These are phyloP conservation scores for Philypnodon macrostomus DNA, from an alignment of 2,797 vertebrate genomes.

Conservation along the genomic window DNA sequence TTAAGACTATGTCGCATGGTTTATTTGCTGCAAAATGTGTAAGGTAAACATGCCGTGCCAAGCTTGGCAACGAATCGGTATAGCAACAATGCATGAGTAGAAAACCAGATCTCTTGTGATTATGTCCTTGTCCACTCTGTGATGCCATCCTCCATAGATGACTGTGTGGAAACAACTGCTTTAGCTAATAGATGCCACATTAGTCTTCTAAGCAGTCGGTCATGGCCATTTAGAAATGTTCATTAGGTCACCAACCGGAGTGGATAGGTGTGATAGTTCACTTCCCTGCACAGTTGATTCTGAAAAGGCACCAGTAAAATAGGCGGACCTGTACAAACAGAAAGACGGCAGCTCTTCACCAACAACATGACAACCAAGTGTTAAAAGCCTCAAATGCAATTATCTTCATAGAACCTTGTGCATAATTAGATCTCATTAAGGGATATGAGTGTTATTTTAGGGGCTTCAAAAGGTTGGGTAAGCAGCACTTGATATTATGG, in stretches of 20 bases:
- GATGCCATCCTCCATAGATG: constrained; percentile 53
- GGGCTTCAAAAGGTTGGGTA: constrained; percentile 69
- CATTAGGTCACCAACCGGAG: constrained; percentile 73
- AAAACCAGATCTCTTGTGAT: constrained; percentile 34
- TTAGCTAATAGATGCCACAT: constrained; percentile 79
- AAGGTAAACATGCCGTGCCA: constrained; percentile 73
- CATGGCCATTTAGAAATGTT: constrained; percentile 82
- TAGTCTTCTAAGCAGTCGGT: constrained; percentile 81
- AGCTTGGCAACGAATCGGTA: no score
- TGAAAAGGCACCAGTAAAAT: constrained; percentile 29
- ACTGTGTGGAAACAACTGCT: constrained; percentile 76
- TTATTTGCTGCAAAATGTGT: constrained; percentile 80
- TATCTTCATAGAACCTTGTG: constrained; percentile 70
- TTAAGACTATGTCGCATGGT: constrained; percentile 74
- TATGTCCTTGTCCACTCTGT: constrained; percentile 51
- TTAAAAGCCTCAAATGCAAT: constrained; percentile 77
- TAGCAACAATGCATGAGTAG: constrained; percentile 21
- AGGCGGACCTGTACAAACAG: constrained; percentile 2
- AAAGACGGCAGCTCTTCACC: constrained; percentile 55
- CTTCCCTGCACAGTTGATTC: constrained; percentile 63
- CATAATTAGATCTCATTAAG: constrained; percentile 76
- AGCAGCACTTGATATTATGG: constrained; percentile 76
- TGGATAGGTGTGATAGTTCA: constrained; percentile 73
- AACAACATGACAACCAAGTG: constrained; percentile 67
- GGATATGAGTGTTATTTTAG: constrained; percentile 76